phyloP scores from a whole-genome alignment of 1,140 invertebrate species.

The Pentalonia nigronervosa region DNA sequence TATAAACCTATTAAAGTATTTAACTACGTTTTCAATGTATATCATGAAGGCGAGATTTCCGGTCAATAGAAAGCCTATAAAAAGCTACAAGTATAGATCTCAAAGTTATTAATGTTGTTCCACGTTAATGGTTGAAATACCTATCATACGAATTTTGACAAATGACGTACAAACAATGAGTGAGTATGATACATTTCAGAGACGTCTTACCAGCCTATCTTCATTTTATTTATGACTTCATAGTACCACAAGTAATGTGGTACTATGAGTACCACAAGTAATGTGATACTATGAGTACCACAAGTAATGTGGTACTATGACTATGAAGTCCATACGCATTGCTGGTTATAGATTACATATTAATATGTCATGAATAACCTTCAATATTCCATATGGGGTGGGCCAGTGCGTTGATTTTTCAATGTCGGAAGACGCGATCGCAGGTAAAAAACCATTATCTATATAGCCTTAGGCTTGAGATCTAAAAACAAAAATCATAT shows the following conservation, averaged over 20 bases:
- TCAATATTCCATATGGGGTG: neutral
- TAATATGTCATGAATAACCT: neutral
- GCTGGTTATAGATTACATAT: neutral
- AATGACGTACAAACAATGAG: neutral
- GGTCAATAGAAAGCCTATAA: too few relatives aligned
- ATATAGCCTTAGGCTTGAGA: neutral
- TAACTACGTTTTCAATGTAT: too few relatives aligned
- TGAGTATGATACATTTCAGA: neutral
- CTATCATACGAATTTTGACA: neutral
- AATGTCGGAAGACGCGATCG: neutral
- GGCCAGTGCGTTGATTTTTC: neutral
- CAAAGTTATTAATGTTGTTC: neutral
- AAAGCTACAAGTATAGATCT: neutral
- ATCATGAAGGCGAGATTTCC: too few relatives aligned
- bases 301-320: too few relatives aligned
- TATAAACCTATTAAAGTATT: too few relatives aligned
- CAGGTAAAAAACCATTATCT: neutral
- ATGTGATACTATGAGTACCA: too few relatives aligned
- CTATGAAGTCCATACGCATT: too few relatives aligned
- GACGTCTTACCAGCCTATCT: neutral
- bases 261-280: too few relatives aligned
- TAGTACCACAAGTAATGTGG: too few relatives aligned
- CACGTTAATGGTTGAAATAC: neutral
- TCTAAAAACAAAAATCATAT: neutral
- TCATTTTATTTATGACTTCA: neutral